Evolutionary conservation across 2,888 invertebrate genomes (phyloP).

Genomic region (Chamaedrilus cognettii): DNA sequence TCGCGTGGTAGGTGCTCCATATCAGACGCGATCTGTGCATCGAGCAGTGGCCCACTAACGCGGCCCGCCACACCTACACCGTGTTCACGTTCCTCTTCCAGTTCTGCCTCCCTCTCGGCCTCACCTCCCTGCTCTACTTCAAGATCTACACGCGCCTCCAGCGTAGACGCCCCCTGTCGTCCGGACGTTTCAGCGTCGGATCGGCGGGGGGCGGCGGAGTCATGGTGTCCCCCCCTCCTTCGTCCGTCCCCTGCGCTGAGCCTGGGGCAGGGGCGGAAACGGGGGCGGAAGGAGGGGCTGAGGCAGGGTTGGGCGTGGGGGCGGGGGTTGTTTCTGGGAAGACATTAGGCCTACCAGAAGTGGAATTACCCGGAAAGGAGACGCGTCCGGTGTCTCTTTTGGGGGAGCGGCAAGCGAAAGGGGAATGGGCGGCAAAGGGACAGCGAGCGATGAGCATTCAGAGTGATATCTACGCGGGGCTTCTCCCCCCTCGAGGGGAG

Average conservation of each 20-base stretch:
- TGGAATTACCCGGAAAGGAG: no score
- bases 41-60: conserved; percentile 46
- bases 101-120: conserved; percentile 37
- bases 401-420: no score
- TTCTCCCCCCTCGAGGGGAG: not conserved
- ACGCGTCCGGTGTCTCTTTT: no score
- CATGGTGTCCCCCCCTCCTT: not conserved
- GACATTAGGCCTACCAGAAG: no score
- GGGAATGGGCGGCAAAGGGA: no score
- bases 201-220: not conserved
- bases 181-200: not conserved
- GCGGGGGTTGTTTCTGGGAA: no score
- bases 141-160: conserved; percentile 28
- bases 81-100: conserved; percentile 37
- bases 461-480: not conserved
- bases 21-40: conserved; percentile 38
- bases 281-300: no score
- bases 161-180: not conserved
- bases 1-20: no score
- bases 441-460: no score
- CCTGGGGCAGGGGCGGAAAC: no score
- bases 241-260: not conserved
- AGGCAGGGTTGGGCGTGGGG: no score
- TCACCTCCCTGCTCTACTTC: conserved; percentile 36
- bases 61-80: conserved; percentile 26